Evolutionary conservation across 2,113 vertebrate species (phyloP).

Genomic region (Terrapene triunguis): DNA sequence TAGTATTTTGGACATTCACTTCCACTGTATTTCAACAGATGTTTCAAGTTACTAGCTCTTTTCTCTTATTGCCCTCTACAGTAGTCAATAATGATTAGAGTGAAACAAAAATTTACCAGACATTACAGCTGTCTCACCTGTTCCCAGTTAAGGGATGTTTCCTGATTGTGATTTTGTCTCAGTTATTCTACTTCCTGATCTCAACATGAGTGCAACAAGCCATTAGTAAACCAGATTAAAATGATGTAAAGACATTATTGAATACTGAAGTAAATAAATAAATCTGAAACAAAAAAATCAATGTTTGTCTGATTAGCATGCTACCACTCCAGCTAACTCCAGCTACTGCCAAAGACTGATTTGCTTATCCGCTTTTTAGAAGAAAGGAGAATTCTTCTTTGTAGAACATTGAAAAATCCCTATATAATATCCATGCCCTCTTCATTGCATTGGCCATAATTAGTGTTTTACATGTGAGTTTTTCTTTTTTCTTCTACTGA

Average conservation of each 20-base stretch:
- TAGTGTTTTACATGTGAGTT: slow-evolving; percentile 15
- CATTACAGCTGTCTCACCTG: fast-evolving
- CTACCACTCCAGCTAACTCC: neutral
- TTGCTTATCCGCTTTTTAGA: neutral
- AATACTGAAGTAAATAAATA: neutral
- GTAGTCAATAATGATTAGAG: neutral
- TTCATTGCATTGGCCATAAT: slow-evolving; percentile 19
- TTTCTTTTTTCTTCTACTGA: neutral
- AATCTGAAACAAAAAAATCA: neutral
- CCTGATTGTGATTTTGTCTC: neutral
- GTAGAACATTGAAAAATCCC: neutral
- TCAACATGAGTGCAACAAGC: neutral
- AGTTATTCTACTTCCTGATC: neutral
- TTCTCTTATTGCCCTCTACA: fast-evolving
- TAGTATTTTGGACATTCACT: neutral
- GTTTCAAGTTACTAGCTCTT: neutral
- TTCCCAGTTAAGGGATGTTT: neutral
- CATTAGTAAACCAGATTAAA: slow-evolving; percentile 1
- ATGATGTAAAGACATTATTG: neutral
- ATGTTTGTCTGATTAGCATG: neutral
- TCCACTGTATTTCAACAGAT: neutral
- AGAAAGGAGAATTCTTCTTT: neutral
- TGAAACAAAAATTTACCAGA: neutral
- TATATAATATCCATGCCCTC: neutral
- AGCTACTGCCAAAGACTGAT: neutral